These are phyloP conservation scores for Drosophila lacicola DNA, from an alignment of 2,888 invertebrate species.

Conservation along the genomic window DNA sequence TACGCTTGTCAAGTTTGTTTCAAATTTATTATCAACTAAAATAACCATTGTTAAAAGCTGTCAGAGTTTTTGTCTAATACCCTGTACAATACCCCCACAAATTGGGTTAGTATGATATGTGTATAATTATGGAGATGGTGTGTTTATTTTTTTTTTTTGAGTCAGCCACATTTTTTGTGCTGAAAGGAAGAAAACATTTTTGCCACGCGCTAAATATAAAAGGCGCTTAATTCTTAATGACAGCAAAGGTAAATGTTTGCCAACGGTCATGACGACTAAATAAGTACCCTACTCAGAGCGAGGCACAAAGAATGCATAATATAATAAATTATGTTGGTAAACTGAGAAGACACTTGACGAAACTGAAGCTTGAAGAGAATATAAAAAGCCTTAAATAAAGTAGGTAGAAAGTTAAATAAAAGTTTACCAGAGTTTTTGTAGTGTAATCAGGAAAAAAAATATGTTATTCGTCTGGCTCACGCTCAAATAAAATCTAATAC, in stretches of 20 bases:
- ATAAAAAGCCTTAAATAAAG: background rate
- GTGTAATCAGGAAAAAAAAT: background rate
- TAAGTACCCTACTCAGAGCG: background rate
- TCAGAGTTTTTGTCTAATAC: background rate
- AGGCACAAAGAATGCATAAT: background rate
- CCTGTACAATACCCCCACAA: background rate
- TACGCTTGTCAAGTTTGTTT: constrained; percentile 24
- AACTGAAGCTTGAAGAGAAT: background rate
- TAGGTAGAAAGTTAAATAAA: background rate
- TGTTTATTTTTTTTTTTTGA: constrained; percentile 2
- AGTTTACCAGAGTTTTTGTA: background rate
- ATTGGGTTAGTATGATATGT: constrained; percentile 22
- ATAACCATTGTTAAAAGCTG: constrained; percentile 7
- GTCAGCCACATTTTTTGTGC: constrained; percentile 14
- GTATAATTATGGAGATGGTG: background rate
- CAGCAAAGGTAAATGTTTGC: constrained; percentile 23
- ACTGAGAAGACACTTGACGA: background rate
- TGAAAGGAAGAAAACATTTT: constrained; percentile 33
- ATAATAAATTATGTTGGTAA: no score
- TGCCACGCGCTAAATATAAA: constrained; percentile 62
- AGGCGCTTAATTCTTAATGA: constrained; percentile 32
- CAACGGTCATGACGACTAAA: background rate
- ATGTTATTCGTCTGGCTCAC: background rate
- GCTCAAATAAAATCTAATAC: no score
- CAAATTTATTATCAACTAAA: constrained; percentile 24